phyloP scores from a whole-genome alignment of 1,140 invertebrate species.

The Neodiprion fabricii region DNA sequence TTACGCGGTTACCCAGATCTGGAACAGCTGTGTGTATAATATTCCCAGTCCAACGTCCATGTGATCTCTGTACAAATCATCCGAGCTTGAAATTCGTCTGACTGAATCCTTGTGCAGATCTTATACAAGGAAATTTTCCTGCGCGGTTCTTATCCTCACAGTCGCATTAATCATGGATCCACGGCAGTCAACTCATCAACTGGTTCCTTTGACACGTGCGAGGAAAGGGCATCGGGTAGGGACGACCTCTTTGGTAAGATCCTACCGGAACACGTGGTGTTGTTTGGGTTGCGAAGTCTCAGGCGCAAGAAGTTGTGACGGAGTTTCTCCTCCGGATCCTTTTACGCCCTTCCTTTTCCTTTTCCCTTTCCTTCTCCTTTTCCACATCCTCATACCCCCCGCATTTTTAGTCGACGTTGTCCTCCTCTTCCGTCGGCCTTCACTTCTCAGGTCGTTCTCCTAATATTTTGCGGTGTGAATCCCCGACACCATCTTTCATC shows the following conservation, averaged over 20 bases:
- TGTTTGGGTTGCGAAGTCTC: constrained; percentile 14
- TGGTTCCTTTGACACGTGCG: not conserved
- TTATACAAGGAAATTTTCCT: too few species aligned
- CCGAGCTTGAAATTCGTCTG: too few species aligned
- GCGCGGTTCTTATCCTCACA: too few species aligned
- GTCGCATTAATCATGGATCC: too few species aligned
- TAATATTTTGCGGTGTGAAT: not conserved
- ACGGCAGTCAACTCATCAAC: not conserved
- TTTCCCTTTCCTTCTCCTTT: not conserved
- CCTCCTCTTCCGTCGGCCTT: not conserved
- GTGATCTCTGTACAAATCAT: too few species aligned
- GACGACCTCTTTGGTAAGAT: not conserved
- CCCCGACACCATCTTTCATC: not conserved
- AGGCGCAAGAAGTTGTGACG: not conserved
- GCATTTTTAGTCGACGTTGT: not conserved
- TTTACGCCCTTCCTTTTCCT: not conserved
- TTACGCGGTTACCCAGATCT: constrained; percentile 13
- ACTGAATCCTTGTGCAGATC: too few species aligned
- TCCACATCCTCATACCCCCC: not conserved
- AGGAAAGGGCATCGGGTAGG: not conserved
- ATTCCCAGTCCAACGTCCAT: too few species aligned
- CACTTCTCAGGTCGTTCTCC: not conserved
- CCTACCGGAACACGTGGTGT: constrained; percentile 3
- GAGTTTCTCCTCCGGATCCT: not conserved
- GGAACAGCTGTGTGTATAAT: not conserved